Percentiles rank a stretch among this genome's conserved stretches.
phyloP scores from a whole-genome alignment of 2,113 vertebrate species.

The Campylomormyrus numenius region DNA sequence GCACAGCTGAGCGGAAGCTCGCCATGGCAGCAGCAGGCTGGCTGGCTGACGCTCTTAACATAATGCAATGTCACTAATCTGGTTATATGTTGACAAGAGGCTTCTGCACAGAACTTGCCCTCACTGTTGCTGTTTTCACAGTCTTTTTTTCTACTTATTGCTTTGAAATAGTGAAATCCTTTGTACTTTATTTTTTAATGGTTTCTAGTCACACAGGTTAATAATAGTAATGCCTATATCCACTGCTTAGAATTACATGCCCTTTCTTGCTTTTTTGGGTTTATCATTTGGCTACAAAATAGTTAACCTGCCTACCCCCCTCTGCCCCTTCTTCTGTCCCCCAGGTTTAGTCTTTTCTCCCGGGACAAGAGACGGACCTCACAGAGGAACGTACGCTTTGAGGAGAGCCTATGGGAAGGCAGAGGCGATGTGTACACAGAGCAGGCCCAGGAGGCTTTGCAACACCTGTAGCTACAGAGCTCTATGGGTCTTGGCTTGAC shows the following conservation, averaged over 20 bases:
- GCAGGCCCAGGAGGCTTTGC: constrained; percentile 87
- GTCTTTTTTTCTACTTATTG: neutral
- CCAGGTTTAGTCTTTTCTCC: constrained; percentile 97
- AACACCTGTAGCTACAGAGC: constrained; percentile 73
- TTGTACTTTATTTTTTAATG: neutral
- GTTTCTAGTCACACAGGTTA: neutral
- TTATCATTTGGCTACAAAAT: neutral
- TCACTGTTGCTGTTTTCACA: neutral
- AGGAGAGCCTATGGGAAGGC: constrained; percentile 68
- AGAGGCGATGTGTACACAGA: constrained; percentile 80
- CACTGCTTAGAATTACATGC: neutral
- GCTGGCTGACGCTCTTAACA: neutral
- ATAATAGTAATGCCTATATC: neutral
- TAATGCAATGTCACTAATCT: neutral
- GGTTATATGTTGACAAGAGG: neutral
- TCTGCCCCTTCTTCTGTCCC: neutral
- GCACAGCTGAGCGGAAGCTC: neutral
- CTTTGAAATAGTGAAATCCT: neutral
- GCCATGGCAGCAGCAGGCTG: neutral
- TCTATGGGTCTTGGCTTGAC: neutral
- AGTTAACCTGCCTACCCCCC: neutral
- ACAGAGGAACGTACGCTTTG: constrained; percentile 60
- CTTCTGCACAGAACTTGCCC: neutral
- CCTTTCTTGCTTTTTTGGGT: neutral
- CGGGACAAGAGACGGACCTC: constrained; percentile 79